phyloP scores from a whole-genome alignment of 2,888 invertebrate species.

The Diarsia mendica region DNA sequence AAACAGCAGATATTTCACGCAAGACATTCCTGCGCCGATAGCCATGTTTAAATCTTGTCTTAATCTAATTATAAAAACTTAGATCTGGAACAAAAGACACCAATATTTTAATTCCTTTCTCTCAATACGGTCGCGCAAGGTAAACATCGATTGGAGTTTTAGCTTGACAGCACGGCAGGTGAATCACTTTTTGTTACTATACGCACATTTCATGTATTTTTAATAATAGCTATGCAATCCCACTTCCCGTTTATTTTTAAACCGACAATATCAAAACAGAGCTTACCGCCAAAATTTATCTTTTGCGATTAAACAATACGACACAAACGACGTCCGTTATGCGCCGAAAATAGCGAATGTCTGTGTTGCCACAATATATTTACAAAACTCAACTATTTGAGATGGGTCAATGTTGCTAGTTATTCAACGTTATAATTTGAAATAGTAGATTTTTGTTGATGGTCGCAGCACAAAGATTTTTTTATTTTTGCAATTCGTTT shows the following conservation, averaged over 20 bases:
- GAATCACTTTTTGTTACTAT: slow-evolving; percentile 23
- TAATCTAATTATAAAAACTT: slow-evolving; percentile 70
- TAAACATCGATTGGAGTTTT: slow-evolving; percentile 82
- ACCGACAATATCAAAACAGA: slow-evolving; percentile 50
- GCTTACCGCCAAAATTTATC: slow-evolving; percentile 70
- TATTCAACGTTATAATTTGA: neutral
- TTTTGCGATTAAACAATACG: slow-evolving; percentile 53
- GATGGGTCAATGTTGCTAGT: slow-evolving; percentile 17
- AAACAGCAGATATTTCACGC: slow-evolving; percentile 96
- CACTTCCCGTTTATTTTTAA: slow-evolving; percentile 41
- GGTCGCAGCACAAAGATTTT: too few species aligned
- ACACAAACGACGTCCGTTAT: slow-evolving; percentile 54
- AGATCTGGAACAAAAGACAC: slow-evolving; percentile 83
- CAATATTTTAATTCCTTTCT: slow-evolving; percentile 69
- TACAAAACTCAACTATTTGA: slow-evolving; percentile 1
- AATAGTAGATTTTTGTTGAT: slow-evolving; percentile 35
- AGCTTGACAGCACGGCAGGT: slow-evolving; percentile 56
- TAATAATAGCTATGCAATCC: slow-evolving; percentile 21
- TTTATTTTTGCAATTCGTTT: neutral
- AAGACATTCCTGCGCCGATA: slow-evolving; percentile 95
- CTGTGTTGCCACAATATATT: slow-evolving; percentile 63
- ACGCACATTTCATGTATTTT: slow-evolving; percentile 21
- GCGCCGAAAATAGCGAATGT: slow-evolving; percentile 53
- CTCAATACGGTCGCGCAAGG: slow-evolving; percentile 62
- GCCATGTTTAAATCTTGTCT: slow-evolving; percentile 91